A percentile compares a stretch with the other conserved stretches of the same genome.
These are phyloP conservation scores for Clitarchus hookeri DNA, from an alignment of 2,888 invertebrate genomes.

Conservation along the genomic window DNA sequence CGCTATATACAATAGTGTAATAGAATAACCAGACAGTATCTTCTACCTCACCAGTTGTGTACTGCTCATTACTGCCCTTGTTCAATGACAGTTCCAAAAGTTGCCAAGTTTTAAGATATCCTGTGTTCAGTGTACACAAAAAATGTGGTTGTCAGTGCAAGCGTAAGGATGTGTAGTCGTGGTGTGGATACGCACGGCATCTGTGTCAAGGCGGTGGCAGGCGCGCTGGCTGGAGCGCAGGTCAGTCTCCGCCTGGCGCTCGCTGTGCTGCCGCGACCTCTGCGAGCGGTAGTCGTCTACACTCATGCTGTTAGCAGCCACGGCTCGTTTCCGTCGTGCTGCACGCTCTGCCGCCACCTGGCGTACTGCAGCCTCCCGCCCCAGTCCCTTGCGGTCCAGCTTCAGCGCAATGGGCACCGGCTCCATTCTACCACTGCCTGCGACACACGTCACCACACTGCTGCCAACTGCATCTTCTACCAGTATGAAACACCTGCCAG, in stretches of 20 bases:
- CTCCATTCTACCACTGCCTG: constrained; percentile 58
- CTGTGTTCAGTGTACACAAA: no score
- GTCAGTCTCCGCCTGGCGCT: constrained; percentile 56
- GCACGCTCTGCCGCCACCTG: constrained; percentile 52
- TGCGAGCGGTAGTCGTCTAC: constrained; percentile 59
- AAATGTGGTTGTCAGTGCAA: no score
- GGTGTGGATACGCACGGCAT: constrained; percentile 52
- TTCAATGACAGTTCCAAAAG: no score
- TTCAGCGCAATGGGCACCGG: constrained; percentile 68
- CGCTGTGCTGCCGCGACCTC: constrained; percentile 57
- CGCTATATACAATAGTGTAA: no score
- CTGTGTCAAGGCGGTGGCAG: constrained; percentile 63
- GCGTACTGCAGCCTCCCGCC: constrained; percentile 57
- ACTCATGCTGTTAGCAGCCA: constrained; percentile 47
- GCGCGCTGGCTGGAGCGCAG: constrained; percentile 58
- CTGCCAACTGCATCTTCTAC: not conserved
- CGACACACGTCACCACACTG: not conserved
- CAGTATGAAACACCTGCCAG: no score
- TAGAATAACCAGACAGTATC: no score
- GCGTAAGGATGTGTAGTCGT: no score
- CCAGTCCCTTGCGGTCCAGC: constrained; percentile 67
- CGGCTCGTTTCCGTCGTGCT: constrained; percentile 46
- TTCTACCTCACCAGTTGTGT: no score
- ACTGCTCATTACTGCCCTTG: no score
- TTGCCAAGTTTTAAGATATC: no score